Conservation (phyloP, 2,113 vertebrate species). For the Nycticebus coucang region DNA sequence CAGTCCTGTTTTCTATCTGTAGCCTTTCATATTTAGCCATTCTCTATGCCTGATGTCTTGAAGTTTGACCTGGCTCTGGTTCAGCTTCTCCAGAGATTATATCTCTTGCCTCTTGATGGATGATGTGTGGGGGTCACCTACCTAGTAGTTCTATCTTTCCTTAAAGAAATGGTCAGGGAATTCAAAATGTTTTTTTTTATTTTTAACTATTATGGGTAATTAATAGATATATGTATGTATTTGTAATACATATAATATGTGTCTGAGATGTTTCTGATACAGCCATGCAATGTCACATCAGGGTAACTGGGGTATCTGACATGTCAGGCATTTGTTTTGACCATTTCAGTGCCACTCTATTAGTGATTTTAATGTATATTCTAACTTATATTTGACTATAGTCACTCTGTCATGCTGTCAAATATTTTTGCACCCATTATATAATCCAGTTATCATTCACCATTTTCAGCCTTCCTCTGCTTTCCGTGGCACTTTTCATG, state of each 20-base stretch:
- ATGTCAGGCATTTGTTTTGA: no score
- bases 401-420: no score
- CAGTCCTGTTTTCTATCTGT: background rate
- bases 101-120: background rate
- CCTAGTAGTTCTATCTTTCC: background rate
- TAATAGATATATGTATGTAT: no score
- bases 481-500: background rate
- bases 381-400: no score
- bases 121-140: background rate
- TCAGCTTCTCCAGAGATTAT: background rate
- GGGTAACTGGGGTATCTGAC: no score
- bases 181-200: background rate
- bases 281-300: no score
- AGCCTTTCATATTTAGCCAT: background rate
- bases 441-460: background rate
- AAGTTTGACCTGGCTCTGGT: background rate
- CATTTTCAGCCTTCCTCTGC: background rate
- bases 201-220: no score
- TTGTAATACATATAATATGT: no score
- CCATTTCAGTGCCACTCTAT: no score
- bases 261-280: no score
- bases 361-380: no score
- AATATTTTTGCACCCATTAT: no score
- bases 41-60: background rate
- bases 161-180: background rate